Evolutionary conservation across 2,888 invertebrate species (phyloP), one percentile per base, ranked within the genome.

Genomic region (Morinoia aosen): DNA sequence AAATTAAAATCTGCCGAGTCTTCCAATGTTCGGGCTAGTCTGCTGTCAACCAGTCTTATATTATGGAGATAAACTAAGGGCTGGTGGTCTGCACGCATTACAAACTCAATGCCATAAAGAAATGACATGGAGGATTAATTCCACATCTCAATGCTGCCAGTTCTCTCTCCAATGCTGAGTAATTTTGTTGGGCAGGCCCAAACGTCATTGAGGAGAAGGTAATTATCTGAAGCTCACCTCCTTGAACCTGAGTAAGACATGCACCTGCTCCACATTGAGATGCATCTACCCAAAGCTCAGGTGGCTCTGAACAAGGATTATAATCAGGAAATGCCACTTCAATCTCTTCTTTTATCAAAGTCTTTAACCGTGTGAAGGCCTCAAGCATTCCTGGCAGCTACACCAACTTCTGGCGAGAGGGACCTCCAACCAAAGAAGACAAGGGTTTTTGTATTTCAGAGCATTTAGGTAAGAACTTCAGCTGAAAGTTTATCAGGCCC

Each of bases 261-360:
- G 93, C 93, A 16, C 39, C 93, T 40, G 93, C 93, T 14, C 93
- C 93, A 93, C 16, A 12, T 57, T 93, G 56, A 19, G 93, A 93
- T 16, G 93, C 93, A 93, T 93, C 93, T 11, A 93, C 93, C 93
- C 93, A 93, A 19, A 93, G 93, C 58, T 93, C 25, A 19, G 48
- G 93, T 12, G 16, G 16, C 93, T 93, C 93, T 14, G 93, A 39
- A 25, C 12, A 39, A 16, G 11, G 25, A 25, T 19, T 25, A 93
- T 93, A 93, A 39, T 93, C 56, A 93, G 93, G 93, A n/a, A 57
- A 93, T 48, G 93, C 93, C 11, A 93, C 14, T 93, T 93, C 93
- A 93, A 93, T 93, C 58, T 93, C 93, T 14, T 19, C 12, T 19
- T 48, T 58, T 56, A 93, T 93, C n/a, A 39, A n/a, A 93, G 16